These are phyloP conservation scores for Nothobranchius kuhntae DNA, from an alignment of 2,113 vertebrate genomes.

Conservation along the genomic window DNA sequence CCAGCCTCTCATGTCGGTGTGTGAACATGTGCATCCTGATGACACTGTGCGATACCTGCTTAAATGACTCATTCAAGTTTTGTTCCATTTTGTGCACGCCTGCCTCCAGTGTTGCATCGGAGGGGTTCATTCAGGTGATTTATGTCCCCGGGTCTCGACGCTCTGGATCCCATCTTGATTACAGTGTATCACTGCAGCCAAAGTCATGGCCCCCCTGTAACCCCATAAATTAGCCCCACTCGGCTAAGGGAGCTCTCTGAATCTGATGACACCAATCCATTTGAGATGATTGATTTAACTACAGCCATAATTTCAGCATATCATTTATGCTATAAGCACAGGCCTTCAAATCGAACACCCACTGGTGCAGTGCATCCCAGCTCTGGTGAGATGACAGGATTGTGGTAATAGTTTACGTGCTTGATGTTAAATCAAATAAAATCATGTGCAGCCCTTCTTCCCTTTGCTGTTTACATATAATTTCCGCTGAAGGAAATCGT, in stretches of 20 bases:
- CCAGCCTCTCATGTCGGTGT: conserved; percentile 37
- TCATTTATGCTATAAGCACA: conserved; percentile 46
- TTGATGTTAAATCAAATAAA: conserved; percentile 19
- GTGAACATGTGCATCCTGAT: conserved; percentile 41
- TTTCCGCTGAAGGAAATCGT: neutral
- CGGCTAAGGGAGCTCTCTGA: conserved; percentile 47
- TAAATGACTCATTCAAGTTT: conserved; percentile 35
- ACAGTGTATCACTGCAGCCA: conserved; percentile 49
- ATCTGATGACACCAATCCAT: conserved; percentile 58
- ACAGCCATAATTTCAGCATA: conserved; percentile 54
- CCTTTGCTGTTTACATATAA: neutral
- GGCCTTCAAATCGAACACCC: conserved; percentile 46
- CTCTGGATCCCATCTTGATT: conserved; percentile 62
- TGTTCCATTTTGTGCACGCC: neutral
- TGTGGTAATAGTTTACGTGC: conserved; percentile 41
- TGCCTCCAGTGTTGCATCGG: conserved; percentile 21
- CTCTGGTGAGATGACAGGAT: conserved; percentile 24
- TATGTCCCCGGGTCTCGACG: conserved; percentile 33
- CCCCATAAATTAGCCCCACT: conserved; percentile 63
- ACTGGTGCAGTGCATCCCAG: conserved; percentile 59
- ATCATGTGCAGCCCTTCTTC: neutral
- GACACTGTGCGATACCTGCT: conserved; percentile 28
- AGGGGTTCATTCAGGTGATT: conserved; percentile 51
- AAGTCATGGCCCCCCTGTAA: conserved; percentile 60
- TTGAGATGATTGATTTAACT: conserved; percentile 65